A percentile compares a stretch with the other conserved stretches of the same genome.
phyloP scores from a whole-genome alignment of 2,888 invertebrate genomes.

The Bugulina stolonifera region DNA sequence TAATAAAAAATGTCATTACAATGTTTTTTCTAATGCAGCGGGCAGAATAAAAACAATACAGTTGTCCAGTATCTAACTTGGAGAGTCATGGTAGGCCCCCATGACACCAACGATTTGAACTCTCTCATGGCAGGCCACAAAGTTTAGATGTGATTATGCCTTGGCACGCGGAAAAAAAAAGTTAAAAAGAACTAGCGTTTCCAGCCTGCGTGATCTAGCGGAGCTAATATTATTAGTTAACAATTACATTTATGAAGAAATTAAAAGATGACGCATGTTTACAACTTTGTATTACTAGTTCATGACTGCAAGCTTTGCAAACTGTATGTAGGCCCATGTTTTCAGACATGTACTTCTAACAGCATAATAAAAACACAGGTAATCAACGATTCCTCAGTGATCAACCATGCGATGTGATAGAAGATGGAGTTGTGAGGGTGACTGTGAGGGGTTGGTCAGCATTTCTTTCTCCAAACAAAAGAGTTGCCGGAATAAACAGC shows the following conservation, averaged over 20 bases:
- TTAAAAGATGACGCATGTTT: neutral
- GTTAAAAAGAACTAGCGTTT: neutral
- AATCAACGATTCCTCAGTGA: no score
- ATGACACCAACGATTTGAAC: neutral
- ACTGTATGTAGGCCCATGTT: no score
- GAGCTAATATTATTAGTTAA: neutral
- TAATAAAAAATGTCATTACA: no score
- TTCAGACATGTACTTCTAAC: no score
- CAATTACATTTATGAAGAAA: neutral
- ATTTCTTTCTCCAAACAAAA: neutral
- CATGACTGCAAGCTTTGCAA: no score
- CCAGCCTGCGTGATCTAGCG: neutral
- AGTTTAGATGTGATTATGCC: neutral
- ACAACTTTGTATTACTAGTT: no score
- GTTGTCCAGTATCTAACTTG: slow-evolving; percentile 31
- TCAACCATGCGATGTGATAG: neutral
- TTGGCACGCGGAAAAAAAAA: neutral
- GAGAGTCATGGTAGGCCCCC: slow-evolving; percentile 28
- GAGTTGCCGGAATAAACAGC: neutral
- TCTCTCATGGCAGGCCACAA: neutral
- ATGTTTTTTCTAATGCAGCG: slow-evolving; percentile 25
- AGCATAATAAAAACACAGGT: no score
- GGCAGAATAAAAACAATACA: slow-evolving; percentile 33
- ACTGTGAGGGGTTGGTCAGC: neutral
- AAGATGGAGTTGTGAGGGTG: neutral